Conservation (phyloP, 2,888 invertebrate genomes). For the Hyppa rectilinea region DNA sequence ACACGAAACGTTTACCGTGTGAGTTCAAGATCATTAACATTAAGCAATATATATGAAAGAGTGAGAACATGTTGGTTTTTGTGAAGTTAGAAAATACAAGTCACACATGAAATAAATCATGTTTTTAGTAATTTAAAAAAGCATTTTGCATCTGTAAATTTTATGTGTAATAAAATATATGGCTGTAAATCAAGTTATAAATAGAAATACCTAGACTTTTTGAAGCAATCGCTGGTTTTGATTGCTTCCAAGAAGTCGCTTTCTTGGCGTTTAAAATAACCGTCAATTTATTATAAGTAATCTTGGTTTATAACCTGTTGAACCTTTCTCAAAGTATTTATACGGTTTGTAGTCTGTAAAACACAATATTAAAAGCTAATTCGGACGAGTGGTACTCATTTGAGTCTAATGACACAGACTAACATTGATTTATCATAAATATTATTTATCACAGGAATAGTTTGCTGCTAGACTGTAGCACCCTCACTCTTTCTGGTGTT, state of each 20-base stretch:
- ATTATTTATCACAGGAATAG: not conserved
- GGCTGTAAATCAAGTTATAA: not conserved
- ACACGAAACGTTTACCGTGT: not conserved
- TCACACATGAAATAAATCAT: not conserved
- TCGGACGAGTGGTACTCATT: not conserved
- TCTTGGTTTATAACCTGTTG: not conserved
- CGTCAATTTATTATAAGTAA: not conserved
- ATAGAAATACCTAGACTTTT: not conserved
- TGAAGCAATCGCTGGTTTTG: no score
- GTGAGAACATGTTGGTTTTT: not conserved
- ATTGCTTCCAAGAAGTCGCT: no score
- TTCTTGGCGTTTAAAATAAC: not conserved
- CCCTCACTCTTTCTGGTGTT: not conserved
- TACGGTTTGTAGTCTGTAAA: not conserved
- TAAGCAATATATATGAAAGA: not conserved
- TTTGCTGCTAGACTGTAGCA: not conserved
- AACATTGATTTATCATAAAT: not conserved
- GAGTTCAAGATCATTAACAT: constrained; percentile 1
- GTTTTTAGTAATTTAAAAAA: not conserved
- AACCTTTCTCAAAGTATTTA: not conserved
- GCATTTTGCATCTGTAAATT: no score
- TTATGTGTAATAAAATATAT: not conserved
- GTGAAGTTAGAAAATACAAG: not conserved
- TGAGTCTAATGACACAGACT: not conserved
- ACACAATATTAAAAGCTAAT: not conserved